A percentile compares a stretch with the other conserved stretches of the same genome.
Evolutionary conservation across 2,888 invertebrate genomes (phyloP).

Genomic region (Rutpela maculata): DNA sequence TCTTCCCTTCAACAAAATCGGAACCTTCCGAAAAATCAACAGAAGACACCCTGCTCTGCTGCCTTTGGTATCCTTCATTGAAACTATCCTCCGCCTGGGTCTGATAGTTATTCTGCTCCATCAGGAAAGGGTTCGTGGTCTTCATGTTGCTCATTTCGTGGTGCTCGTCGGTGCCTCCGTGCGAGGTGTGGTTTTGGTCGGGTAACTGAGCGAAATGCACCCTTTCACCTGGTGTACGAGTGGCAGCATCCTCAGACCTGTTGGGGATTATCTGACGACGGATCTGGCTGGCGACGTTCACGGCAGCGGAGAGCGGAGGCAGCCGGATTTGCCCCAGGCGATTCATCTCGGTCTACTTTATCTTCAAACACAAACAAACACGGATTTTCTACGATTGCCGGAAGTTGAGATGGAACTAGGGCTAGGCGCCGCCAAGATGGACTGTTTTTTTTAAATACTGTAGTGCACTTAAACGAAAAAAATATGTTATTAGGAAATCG

Average conservation of each 20-base stretch:
- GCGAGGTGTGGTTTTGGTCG: constrained; percentile 62
- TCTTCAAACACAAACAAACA: neutral
- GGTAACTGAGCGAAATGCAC: constrained; percentile 64
- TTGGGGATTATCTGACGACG: constrained; percentile 87
- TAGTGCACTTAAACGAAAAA: no score
- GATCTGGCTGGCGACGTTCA: constrained; percentile 90
- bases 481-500: no score
- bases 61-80: constrained; percentile 51
- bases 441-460: constrained; percentile 40
- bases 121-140: constrained; percentile 75
- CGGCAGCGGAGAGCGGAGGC: constrained; percentile 84
- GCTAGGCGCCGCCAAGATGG: constrained; percentile 67
- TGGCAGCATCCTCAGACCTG: constrained; percentile 43
- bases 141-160: constrained; percentile 79
- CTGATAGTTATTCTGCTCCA: constrained; percentile 56
- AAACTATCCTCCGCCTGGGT: constrained; percentile 52
- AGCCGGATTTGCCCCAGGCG: constrained; percentile 81
- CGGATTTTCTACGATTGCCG: neutral
- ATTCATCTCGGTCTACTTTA: constrained; percentile 74
- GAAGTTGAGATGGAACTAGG: neutral
- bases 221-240: constrained; percentile 54
- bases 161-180: constrained; percentile 76
- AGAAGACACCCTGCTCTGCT: constrained; percentile 70
- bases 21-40: constrained; percentile 76
- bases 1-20: constrained; percentile 83